These are phyloP conservation scores for Isoperla grammatica DNA, from an alignment of 2,888 invertebrate genomes.

Conservation along the genomic window DNA sequence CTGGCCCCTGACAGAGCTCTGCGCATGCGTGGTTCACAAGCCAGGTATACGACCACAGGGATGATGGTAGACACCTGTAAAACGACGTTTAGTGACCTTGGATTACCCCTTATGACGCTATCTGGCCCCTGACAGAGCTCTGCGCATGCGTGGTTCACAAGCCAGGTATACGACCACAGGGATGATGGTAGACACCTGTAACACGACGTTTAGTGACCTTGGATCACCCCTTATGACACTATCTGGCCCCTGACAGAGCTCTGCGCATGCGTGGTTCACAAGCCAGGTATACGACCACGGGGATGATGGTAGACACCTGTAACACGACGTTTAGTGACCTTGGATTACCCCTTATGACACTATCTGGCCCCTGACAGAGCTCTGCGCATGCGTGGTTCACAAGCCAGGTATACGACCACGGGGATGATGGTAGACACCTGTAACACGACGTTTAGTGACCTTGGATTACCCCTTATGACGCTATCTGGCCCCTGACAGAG, in stretches of 20 bases:
- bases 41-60: slow-evolving; percentile 48
- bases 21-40: slow-evolving; percentile 46
- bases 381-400: slow-evolving; percentile 47
- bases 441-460: too few relatives aligned
- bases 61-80: slow-evolving; percentile 49
- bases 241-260: slow-evolving; percentile 49
- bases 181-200: slow-evolving; percentile 49
- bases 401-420: slow-evolving; percentile 47
- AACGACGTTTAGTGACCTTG: too few relatives aligned
- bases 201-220: too few relatives aligned
- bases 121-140: slow-evolving; percentile 49
- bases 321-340: too few relatives aligned
- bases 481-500: slow-evolving; percentile 49
- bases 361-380: slow-evolving; percentile 50
- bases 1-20: slow-evolving; percentile 50
- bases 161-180: slow-evolving; percentile 49
- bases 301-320: slow-evolving; percentile 49
- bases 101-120: too few relatives aligned
- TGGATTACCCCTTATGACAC: too few relatives aligned
- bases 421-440: slow-evolving; percentile 51
- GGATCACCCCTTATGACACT: too few relatives aligned
- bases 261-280: slow-evolving; percentile 48
- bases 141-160: slow-evolving; percentile 47
- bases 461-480: too few relatives aligned
- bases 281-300: slow-evolving; percentile 47